Evolutionary conservation across 2,888 invertebrate genomes (phyloP).

Genomic region (Achlya flavicornis): DNA sequence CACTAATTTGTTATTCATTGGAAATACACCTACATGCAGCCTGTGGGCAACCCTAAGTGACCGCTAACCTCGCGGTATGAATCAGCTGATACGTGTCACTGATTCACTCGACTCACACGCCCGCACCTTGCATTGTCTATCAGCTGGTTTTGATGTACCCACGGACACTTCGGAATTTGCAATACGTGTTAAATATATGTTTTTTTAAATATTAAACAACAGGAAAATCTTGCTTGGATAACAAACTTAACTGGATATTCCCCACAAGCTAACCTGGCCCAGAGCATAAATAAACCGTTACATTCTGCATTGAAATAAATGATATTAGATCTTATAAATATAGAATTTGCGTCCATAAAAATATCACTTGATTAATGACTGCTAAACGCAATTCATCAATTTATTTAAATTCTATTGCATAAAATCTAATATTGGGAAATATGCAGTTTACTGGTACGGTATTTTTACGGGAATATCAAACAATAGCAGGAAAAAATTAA

Average conservation of each 20-base stretch:
- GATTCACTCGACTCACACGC: slow-evolving; percentile 52
- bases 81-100: slow-evolving; percentile 72
- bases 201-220: neutral
- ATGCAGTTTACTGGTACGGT: no score
- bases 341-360: neutral
- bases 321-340: no score
- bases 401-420: neutral
- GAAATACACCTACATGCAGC: neutral
- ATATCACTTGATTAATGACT: neutral
- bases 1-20: no score
- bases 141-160: slow-evolving; percentile 53
- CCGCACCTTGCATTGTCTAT: slow-evolving; percentile 61
- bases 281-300: neutral
- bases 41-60: neutral
- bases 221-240: neutral
- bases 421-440: no score
- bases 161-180: slow-evolving; percentile 35
- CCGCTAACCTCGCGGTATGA: slow-evolving; percentile 62
- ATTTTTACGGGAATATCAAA: no score
- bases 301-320: no score
- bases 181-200: neutral
- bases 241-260: neutral
- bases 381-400: neutral
- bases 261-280: neutral
- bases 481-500: neutral